Percentiles rank a stretch among this genome's conserved stretches.
Conservation (phyloP, 2,113 vertebrate species). For the Grus americana region DNA sequence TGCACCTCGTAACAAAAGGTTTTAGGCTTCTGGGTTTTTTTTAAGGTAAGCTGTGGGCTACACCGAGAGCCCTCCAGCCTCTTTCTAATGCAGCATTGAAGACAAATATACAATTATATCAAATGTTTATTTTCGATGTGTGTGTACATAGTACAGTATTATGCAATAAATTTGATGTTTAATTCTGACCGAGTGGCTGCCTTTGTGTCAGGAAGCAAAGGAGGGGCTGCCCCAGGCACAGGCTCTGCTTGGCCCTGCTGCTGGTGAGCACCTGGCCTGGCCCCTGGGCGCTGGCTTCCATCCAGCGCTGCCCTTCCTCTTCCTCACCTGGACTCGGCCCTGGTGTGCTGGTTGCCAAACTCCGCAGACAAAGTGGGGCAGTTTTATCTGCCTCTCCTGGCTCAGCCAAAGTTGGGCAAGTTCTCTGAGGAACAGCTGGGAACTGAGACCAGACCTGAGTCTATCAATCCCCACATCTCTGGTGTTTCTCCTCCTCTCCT, state of each 20-base stretch:
- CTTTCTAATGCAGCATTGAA: conserved; percentile 74
- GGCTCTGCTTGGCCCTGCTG: not conserved
- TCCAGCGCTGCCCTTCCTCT: not conserved
- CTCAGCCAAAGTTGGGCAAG: not conserved
- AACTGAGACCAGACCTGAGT: not conserved
- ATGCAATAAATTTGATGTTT: conserved; percentile 81
- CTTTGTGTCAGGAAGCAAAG: not conserved
- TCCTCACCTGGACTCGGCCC: not conserved
- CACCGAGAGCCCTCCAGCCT: conserved; percentile 63
- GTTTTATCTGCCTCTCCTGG: not conserved
- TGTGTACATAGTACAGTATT: conserved; percentile 75
- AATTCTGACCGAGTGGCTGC: not conserved
- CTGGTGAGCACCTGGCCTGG: not conserved
- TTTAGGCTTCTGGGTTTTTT: conserved; percentile 64
- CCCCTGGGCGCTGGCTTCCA: rapidly evolving
- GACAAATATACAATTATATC: conserved; percentile 66
- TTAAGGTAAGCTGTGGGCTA: conserved; percentile 63
- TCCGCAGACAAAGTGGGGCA: no score
- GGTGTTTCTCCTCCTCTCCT: not conserved
- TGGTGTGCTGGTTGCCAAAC: rapidly evolving
- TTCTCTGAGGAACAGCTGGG: not conserved
- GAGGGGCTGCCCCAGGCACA: not conserved
- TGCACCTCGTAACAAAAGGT: conserved; percentile 61
- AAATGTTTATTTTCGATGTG: conserved; percentile 81
- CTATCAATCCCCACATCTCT: not conserved